phyloP scores from a whole-genome alignment of 2,113 vertebrate species.

The Paedocypris sp. region DNA sequence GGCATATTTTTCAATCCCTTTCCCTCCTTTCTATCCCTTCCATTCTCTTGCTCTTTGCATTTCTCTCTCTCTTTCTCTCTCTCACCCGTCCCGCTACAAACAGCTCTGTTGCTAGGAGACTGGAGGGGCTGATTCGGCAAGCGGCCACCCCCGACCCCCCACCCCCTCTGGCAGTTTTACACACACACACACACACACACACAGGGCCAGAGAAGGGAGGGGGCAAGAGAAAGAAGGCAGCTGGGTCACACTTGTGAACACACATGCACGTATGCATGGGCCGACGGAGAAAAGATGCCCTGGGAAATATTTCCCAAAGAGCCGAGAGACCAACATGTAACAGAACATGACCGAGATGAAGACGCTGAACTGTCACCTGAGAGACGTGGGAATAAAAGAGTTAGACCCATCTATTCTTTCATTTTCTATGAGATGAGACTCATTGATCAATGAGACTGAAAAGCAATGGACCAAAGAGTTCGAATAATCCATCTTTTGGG shows the following conservation, averaged over 20 bases:
- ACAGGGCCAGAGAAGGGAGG: conserved; percentile 22
- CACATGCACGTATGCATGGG: conserved; percentile 38
- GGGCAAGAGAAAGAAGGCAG: conserved; percentile 45
- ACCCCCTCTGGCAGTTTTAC: conserved; percentile 57
- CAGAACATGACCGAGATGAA: neutral
- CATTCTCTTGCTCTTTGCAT: conserved; percentile 25
- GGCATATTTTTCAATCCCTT: conserved; percentile 53
- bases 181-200: conserved; percentile 28
- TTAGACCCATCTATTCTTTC: too few species aligned
- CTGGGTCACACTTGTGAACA: conserved; percentile 57
- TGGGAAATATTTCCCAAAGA: conserved; percentile 33
- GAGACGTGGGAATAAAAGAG: too few species aligned
- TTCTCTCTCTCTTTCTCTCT: conserved; percentile 19
- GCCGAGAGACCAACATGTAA: neutral
- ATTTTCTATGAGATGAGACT: too few species aligned
- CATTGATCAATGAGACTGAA: too few species aligned
- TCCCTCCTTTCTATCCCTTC: conserved; percentile 28
- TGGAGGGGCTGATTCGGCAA: conserved; percentile 64
- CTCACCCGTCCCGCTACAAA: conserved; percentile 64
- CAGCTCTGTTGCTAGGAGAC: conserved; percentile 76
- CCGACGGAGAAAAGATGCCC: conserved; percentile 30
- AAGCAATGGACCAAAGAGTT: too few species aligned
- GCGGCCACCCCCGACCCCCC: conserved; percentile 48
- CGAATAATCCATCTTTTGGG: too few species aligned
- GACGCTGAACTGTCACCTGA: neutral